Percentiles rank a stretch among this genome's conserved stretches.
phyloP scores from a whole-genome alignment of 2,797 vertebrate species.

The Poecilia gillii region DNA sequence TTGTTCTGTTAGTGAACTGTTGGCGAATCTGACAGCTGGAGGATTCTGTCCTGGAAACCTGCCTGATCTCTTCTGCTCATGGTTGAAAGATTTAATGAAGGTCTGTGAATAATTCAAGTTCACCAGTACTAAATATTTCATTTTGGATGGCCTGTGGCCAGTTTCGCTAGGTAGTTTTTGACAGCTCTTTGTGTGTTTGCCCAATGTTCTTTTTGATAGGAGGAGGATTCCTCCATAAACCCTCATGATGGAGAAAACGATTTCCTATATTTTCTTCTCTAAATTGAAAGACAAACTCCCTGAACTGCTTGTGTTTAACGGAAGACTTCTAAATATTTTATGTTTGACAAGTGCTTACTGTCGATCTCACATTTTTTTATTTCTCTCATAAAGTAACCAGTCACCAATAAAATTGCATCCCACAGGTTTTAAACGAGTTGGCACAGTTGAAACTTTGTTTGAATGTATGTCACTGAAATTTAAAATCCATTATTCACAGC shows the following conservation, averaged over 20 bases:
- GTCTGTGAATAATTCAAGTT: conserved; percentile 67
- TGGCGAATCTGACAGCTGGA: conserved; percentile 38
- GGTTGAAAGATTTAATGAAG: conserved; percentile 53
- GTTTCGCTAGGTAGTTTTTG: conserved; percentile 38
- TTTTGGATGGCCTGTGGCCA: conserved; percentile 43
- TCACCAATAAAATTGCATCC: neutral
- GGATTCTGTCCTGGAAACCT: conserved; percentile 25
- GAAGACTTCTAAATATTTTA: neutral
- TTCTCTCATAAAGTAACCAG: neutral
- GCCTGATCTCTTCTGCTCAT: conserved; percentile 40
- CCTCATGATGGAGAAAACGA: neutral
- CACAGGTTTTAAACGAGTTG: neutral
- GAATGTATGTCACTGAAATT: neutral
- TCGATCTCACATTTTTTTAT: neutral
- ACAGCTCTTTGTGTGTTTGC: conserved; percentile 38
- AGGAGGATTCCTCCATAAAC: neutral
- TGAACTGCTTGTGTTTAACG: conserved; percentile 11
- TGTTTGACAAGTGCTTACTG: neutral
- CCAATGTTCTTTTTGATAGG: conserved; percentile 25
- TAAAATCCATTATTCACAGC: neutral
- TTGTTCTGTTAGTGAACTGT: conserved; percentile 18
- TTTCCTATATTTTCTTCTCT: conserved; percentile 19
- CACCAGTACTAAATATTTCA: conserved; percentile 52
- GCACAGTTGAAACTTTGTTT: neutral
- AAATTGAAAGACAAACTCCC: neutral